Percentiles rank a stretch among this genome's conserved stretches.
Evolutionary conservation across 2,113 vertebrate genomes (phyloP).

Genomic region (Bubo scandiacus): DNA sequence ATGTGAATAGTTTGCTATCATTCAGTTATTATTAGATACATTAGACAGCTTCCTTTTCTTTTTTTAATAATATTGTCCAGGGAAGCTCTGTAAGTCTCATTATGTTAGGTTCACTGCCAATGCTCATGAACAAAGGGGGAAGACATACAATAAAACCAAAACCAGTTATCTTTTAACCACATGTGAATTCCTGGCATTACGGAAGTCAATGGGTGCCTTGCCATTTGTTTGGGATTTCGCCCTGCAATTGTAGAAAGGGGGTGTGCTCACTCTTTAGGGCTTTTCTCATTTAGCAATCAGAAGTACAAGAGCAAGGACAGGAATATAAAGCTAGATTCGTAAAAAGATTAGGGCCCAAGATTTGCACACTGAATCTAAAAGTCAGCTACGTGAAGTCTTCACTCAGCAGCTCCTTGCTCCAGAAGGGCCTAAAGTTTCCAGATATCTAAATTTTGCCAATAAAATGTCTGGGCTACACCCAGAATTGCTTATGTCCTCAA

Average conservation of each 20-base stretch:
- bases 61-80: slow-evolving; percentile 15
- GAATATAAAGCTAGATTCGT: neutral
- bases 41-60: slow-evolving; percentile 46
- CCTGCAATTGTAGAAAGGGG: neutral
- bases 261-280: neutral
- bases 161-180: slow-evolving; percentile 9
- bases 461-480: neutral
- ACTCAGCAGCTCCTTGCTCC: neutral
- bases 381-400: neutral
- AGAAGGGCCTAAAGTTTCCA: neutral
- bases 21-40: slow-evolving; percentile 40
- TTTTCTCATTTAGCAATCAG: neutral
- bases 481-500: neutral
- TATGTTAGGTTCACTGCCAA: neutral
- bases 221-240: neutral
- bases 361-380: neutral
- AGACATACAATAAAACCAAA: neutral
- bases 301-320: accelerated
- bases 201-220: neutral
- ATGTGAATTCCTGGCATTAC: neutral
- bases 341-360: neutral
- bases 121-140: neutral
- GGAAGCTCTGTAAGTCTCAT: slow-evolving; percentile 40
- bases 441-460: neutral
- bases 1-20: neutral